phyloP scores from a whole-genome alignment of 2,797 vertebrate species.

The Centroberyx gerrardi region DNA sequence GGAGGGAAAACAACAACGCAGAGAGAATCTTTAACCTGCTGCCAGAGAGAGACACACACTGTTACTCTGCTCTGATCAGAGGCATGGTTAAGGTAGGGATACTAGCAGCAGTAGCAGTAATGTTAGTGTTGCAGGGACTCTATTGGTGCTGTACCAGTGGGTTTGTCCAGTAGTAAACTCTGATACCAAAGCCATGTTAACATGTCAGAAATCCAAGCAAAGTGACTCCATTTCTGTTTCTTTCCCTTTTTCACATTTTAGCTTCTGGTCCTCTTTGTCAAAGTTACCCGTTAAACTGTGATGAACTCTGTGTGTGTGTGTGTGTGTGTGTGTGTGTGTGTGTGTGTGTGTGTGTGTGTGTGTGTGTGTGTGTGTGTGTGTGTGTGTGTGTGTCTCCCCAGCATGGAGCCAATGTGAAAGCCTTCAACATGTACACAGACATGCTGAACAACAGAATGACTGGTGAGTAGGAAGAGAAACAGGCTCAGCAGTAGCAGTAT shows the following conservation, averaged over 20 bases:
- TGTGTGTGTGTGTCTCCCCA: constrained; percentile 64
- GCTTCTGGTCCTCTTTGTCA: too few species aligned
- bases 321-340: constrained; percentile 23
- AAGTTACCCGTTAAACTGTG: too few species aligned
- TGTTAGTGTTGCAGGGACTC: too few species aligned
- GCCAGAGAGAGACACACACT: constrained; percentile 89
- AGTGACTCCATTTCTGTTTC: neutral
- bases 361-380: too few species aligned
- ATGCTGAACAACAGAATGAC: constrained; percentile 90
- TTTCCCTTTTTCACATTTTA: too few species aligned
- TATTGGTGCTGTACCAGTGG: too few species aligned
- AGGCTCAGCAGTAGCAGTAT: neutral
- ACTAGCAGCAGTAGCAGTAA: too few species aligned
- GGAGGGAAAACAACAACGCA: constrained; percentile 91
- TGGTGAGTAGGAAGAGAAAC: constrained; percentile 81
- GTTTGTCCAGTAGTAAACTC: too few species aligned
- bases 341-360: constrained; percentile 26
- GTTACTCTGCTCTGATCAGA: constrained; percentile 92
- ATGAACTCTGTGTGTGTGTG: too few species aligned
- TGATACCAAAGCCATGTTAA: too few species aligned
- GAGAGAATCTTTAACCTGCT: constrained; percentile 95
- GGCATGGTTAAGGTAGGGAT: constrained; percentile 94
- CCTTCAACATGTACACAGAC: constrained; percentile 89
- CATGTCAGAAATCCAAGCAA: too few species aligned
- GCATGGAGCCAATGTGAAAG: constrained; percentile 87